Evolutionary conservation across 2,888 invertebrate genomes (phyloP), one percentile per base, ranked within the genome.

Genomic region (Cosmorhoe ocellata): DNA sequence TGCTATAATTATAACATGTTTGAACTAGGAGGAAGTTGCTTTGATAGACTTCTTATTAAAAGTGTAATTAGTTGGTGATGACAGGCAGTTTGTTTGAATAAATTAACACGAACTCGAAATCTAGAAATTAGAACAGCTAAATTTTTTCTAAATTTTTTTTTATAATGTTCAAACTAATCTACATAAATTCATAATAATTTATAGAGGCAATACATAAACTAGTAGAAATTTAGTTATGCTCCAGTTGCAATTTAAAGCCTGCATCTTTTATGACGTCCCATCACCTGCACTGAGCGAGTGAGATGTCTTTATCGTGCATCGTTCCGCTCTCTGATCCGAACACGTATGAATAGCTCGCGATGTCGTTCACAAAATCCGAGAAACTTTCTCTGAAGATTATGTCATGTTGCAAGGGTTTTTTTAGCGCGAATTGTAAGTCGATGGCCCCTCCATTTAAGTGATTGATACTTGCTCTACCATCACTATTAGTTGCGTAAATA

Each of bases 311-410:
- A 54, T 61, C 56, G 49, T 50, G 47, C 55, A 37, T 6, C 58
- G 70, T 71, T 69, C 60, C 70, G 68, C 69, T 72, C 70, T 71
- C 67, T 73, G 66, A 59, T 37, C 48, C 10, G 45, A 40, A 44
- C 55, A 43, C 61, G 59, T 58, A 58, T 59, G 53, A 62, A 61
- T 60, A 60, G 59, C 38, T 39, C 37, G 42, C 44, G 51, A 31
- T 37, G 48, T 47, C 55, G 48, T 57, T 51, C 63, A 59, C 36
- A 49, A 73, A 71, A 66, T 50, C 48, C 31, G 57, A 47, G 56
- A 57, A 63, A 72, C 75, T 75, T 74, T 74, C 74, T 59, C 69
- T 64, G 45, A 64, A 65, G 51, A 61, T 67, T 67, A 68, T 69
- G 66, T 68, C 66, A 70, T 61, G 60, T 66, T 63, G 59, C 59